Evolutionary conservation across 2,888 invertebrate species (phyloP).

Genomic region (Bugula neritina): DNA sequence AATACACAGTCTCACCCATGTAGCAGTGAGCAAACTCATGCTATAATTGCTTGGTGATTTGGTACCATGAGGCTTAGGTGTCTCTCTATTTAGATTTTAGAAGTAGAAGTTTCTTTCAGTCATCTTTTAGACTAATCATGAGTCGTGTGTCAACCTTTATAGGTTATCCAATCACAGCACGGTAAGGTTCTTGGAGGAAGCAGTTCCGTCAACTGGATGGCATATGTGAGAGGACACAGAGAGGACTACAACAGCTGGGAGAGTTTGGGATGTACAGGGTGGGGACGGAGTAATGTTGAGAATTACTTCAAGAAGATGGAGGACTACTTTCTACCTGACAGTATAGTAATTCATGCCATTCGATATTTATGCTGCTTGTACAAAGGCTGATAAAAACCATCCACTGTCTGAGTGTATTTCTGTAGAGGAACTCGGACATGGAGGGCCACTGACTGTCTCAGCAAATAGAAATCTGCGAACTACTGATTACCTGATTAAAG

Average conservation of each 20-base stretch:
- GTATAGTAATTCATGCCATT: constrained; percentile 2
- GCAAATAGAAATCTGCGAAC: background rate
- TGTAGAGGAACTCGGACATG: constrained; percentile 15
- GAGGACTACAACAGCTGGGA: constrained; percentile 83
- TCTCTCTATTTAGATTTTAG: too few species aligned
- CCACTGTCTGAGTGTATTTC: background rate
- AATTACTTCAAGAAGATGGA: constrained; percentile 43
- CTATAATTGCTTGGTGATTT: background rate
- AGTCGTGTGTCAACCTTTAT: too few species aligned
- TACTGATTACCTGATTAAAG: background rate
- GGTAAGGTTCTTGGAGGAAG: constrained; percentile 83
- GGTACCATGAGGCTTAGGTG: too few species aligned
- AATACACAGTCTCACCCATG: too few species aligned
- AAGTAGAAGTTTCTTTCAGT: too few species aligned
- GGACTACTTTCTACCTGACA: constrained; percentile 16
- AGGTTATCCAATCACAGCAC: too few species aligned
- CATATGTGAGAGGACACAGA: constrained; percentile 68
- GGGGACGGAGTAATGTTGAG: constrained; percentile 76
- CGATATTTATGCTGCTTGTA: too few species aligned
- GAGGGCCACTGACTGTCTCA: constrained; percentile 3
- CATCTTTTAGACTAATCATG: too few species aligned
- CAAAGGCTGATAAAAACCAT: too few species aligned
- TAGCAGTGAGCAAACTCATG: too few species aligned
- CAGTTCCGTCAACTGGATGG: constrained; percentile 80
- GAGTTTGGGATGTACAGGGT: constrained; percentile 58